Base-by-base conservation (phyloP, 2,888 invertebrate genomes). In the Andrena praecox region DNA sequence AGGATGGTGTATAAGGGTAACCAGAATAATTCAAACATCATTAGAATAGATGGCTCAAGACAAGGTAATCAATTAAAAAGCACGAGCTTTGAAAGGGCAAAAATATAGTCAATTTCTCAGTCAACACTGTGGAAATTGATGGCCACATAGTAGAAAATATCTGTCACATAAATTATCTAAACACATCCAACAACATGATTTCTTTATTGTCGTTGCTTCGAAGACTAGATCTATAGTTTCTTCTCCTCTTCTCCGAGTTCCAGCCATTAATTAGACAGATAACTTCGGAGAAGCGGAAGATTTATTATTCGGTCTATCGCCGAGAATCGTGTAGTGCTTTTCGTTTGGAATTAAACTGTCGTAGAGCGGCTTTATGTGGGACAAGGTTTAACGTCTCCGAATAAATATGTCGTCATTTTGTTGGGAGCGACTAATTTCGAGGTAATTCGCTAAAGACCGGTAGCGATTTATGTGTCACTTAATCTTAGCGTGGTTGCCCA, bases 391-490 rank as follows among this genome's bases (percentile, higher is more conserved):
- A 60, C 60, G 29, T 16, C n/a, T 27, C 3, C 48, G n/a, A 50
- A 27, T 29, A 12, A 33, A 54, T 6, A 54, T 54, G 52, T 33
- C 31, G 31, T 33, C 52, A 16, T 8, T 31, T 56, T 27, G 54
- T 4, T 56, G 33, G 24, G 12, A 1, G 12, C 12, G 24, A 56
- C 33, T 68, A 68, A 68, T 68, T 56, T 68, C 33, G 24, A 24
- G 68, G 68, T 8, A 68, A 68, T 68, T 68, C 16, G 54, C 54
- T 56, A 56, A 68, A 76, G 62, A 76, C 76, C 72, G 27, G 76
- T 76, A 42, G 76, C 54, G 63, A 31, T 72, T 54, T 29, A 16
- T 20, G 50, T 24, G 31, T 62, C 48, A 24, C 33, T 68, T 56
- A 16, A 10, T 33, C 54, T 24, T n/a, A 16, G 20, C 8, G 5